phyloP scores from a whole-genome alignment of 2,888 invertebrate species.

The Macrophya annulata region DNA sequence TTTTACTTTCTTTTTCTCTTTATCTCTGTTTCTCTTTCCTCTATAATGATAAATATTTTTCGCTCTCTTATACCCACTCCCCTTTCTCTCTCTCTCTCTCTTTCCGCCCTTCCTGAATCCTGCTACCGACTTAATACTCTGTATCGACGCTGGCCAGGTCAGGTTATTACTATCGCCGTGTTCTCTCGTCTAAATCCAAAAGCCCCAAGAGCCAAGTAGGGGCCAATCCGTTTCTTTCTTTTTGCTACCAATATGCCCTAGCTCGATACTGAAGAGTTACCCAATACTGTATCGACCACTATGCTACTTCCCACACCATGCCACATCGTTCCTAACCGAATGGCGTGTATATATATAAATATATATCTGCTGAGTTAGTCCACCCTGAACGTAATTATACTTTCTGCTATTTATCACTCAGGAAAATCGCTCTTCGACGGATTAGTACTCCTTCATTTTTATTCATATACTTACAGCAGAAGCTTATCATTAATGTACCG shows the following conservation, averaged over 20 bases:
- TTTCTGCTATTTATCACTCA: not conserved
- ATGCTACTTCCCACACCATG: not conserved
- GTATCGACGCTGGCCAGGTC: conserved; percentile 49
- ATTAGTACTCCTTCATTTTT: not conserved
- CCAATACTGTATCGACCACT: conserved; percentile 32
- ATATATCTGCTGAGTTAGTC: not conserved
- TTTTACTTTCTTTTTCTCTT: not conserved
- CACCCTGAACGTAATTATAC: conserved; percentile 16
- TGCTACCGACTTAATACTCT: conserved; percentile 33
- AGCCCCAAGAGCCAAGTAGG: conserved; percentile 38
- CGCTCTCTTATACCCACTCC: not conserved
- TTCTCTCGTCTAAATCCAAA: conserved; percentile 50
- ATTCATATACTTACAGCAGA: not conserved
- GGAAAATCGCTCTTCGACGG: not conserved
- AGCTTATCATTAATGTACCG: not conserved
- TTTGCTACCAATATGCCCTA: conserved; percentile 25
- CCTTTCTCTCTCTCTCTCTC: not conserved
- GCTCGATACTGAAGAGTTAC: conserved; percentile 7
- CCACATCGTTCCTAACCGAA: not conserved
- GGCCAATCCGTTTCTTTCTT: conserved; percentile 33
- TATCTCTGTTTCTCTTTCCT: not conserved
- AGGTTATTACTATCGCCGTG: conserved; percentile 44
- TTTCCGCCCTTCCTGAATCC: not conserved
- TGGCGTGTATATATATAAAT: not conserved
- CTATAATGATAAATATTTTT: conserved; percentile 34